These are phyloP conservation scores for Gasteruption jaculator DNA, from an alignment of 2,888 invertebrate species.

Conservation along the genomic window DNA sequence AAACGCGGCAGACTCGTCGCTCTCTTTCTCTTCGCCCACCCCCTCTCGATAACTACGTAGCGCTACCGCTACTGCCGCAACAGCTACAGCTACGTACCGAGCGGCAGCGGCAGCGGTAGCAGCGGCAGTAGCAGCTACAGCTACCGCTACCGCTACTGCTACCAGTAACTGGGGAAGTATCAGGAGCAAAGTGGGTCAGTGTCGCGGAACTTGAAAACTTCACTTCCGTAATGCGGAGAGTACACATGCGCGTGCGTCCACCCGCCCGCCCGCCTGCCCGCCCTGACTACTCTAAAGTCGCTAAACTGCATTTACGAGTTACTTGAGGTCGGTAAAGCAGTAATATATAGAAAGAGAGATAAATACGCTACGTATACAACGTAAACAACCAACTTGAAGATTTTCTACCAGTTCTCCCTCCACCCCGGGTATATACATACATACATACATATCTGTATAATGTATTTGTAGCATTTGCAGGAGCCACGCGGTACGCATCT, in stretches of 20 bases:
- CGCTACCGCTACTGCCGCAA: constrained; percentile 6
- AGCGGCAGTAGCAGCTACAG: constrained; percentile 20
- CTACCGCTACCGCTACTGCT: constrained; percentile 15
- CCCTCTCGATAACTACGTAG: too few species aligned
- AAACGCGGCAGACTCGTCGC: constrained; percentile 9
- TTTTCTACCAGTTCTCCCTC: too few species aligned
- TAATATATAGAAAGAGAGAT: too few species aligned
- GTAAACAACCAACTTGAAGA: too few species aligned
- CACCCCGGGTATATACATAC: too few species aligned
- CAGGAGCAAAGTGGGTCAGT: constrained; percentile 49
- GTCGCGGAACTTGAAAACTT: constrained; percentile 52
- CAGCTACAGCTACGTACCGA: constrained; percentile 16
- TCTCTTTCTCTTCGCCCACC: constrained; percentile 3
- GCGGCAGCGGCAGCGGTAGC: constrained; percentile 8
- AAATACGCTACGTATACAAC: too few species aligned
- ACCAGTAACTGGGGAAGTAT: constrained; percentile 30
- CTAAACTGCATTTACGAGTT: constrained; percentile 42
- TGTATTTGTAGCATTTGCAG: too few species aligned
- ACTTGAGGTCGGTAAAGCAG: constrained; percentile 42
- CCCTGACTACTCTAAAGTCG: constrained; percentile 31
- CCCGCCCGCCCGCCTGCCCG: constrained; percentile 27
- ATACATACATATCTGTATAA: too few species aligned
- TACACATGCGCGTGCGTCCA: constrained; percentile 2
- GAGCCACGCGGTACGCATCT: too few species aligned
- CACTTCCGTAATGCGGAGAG: constrained; percentile 48